Conservation (phyloP, 2,797 vertebrate species). For the Melanotaenia boesemani region DNA sequence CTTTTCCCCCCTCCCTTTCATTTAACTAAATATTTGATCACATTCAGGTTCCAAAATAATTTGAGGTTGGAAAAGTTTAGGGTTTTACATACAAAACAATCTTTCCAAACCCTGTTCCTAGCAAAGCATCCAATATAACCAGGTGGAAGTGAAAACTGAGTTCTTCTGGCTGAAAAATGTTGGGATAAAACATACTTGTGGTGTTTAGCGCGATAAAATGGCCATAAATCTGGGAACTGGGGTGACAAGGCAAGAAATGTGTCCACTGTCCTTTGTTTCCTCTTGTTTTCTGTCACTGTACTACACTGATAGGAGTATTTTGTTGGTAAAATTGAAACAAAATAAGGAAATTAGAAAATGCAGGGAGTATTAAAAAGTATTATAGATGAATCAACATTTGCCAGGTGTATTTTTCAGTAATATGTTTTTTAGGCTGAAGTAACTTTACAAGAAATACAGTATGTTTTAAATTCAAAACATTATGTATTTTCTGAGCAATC, state of each 20-base stretch:
- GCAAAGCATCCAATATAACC: not conserved
- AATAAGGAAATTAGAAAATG: not conserved
- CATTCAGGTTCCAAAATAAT: not conserved
- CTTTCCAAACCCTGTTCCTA: not conserved
- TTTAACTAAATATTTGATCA: not conserved
- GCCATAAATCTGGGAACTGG: not conserved
- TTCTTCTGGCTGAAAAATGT: not conserved
- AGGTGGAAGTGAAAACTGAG: not conserved
- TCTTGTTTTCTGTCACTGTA: constrained; percentile 2
- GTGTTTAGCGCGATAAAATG: not conserved
- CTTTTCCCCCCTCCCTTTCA: not conserved
- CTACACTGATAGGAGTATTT: not conserved
- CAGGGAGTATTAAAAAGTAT: not conserved
- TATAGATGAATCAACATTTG: not conserved
- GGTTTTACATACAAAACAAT: not conserved
- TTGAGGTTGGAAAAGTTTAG: not conserved
- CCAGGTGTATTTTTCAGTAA: not conserved
- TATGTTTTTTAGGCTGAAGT: not conserved
- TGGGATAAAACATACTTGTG: not conserved
- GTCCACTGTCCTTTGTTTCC: not conserved
- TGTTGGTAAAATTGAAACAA: not conserved
- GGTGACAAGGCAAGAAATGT: not conserved
- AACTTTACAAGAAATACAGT: constrained; percentile 14
- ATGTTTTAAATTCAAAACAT: constrained; percentile 37
- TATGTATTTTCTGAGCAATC: constrained; percentile 31